phyloP scores from a whole-genome alignment of 2,888 invertebrate species.

The Lepidochrysops patricia region DNA sequence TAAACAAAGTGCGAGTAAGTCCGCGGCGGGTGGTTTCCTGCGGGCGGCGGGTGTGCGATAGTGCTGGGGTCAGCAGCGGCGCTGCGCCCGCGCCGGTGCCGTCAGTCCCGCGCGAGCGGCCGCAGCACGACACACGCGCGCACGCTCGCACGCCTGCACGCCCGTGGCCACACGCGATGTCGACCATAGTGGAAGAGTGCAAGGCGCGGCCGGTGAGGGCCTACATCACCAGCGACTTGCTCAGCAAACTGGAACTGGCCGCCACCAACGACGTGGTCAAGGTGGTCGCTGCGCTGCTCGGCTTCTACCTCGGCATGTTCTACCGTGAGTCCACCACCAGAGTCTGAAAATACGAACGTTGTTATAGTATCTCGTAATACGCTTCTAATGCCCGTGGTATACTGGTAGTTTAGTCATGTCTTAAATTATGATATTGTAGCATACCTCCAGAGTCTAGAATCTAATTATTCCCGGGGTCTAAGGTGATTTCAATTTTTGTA shows the following conservation, averaged over 20 bases:
- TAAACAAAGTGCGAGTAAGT: not conserved
- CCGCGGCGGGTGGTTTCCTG: not conserved
- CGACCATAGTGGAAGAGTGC: slow-evolving; percentile 55
- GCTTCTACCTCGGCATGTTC: slow-evolving; percentile 58
- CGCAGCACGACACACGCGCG: not conserved
- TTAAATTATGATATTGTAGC: no score
- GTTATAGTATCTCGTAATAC: not conserved
- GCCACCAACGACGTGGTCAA: slow-evolving; percentile 55
- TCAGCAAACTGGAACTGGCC: slow-evolving; percentile 57
- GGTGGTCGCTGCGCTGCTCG: slow-evolving; percentile 46
- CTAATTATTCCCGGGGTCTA: no score
- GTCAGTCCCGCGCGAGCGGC: not conserved
- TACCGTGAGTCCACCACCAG: slow-evolving; percentile 44
- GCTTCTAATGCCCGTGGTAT: no score
- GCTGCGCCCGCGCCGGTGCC: not conserved
- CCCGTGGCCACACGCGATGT: slow-evolving; percentile 4
- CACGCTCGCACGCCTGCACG: not conserved
- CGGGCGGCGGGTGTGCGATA: not conserved
- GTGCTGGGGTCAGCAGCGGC: slow-evolving; percentile 5
- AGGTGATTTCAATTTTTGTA: no score
- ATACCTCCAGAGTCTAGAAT: no score
- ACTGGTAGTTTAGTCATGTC: no score
- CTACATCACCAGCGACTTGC: slow-evolving; percentile 66
- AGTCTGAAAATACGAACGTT: not conserved
- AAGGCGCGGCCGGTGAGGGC: slow-evolving; percentile 51